Conservation (phyloP, 2,797 vertebrate species). For the Peromyscus melanophrys region DNA sequence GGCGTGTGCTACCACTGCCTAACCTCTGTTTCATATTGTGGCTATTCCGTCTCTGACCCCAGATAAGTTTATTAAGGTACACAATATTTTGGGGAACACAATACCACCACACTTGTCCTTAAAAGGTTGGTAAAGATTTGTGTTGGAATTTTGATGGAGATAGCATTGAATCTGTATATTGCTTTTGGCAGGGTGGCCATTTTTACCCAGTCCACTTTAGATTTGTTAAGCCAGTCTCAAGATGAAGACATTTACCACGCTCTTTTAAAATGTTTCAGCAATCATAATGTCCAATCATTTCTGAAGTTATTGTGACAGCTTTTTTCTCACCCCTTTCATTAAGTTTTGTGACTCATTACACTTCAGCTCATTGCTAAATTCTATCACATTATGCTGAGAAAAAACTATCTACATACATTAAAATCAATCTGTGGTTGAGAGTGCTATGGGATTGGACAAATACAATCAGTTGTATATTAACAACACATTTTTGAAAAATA, state of each 20-base stretch:
- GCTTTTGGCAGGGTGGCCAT: background rate
- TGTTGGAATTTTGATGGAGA: background rate
- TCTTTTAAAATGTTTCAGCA: background rate
- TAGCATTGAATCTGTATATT: background rate
- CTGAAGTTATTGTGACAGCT: background rate
- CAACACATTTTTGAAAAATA: background rate
- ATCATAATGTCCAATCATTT: background rate
- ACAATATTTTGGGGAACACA: no score
- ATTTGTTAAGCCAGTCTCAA: background rate
- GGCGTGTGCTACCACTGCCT: no score
- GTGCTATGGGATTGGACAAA: background rate
- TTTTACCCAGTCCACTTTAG: background rate
- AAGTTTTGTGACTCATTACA: background rate
- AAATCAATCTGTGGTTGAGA: background rate
- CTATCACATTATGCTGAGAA: background rate
- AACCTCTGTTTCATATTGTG: no score
- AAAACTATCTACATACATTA: background rate
- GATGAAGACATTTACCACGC: background rate
- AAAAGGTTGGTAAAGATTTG: background rate
- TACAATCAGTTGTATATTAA: background rate
- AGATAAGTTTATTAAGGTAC: no score
- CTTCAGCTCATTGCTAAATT: background rate
- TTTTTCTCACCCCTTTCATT: background rate
- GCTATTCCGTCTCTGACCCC: no score
- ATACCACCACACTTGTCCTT: no score